Conservation (phyloP, 2,888 invertebrate genomes). For the Pogonocherus hispidulus region DNA sequence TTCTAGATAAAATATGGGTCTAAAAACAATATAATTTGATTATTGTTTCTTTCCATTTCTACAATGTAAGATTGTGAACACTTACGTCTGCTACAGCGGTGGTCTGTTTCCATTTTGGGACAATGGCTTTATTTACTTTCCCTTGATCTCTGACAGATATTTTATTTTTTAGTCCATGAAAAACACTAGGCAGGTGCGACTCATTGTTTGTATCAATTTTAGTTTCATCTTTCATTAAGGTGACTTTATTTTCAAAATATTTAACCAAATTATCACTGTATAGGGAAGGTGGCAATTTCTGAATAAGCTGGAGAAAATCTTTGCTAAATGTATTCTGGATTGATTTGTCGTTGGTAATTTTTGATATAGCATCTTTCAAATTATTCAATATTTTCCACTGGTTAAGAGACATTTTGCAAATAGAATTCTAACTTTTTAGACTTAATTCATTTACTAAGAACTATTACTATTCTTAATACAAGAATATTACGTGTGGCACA, state of each 20-base stretch:
- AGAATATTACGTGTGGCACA: no score
- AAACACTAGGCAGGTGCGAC: constrained; percentile 61
- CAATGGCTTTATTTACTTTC: constrained; percentile 53
- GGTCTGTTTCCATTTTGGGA: constrained; percentile 68
- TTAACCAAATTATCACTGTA: constrained; percentile 57
- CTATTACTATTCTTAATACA: no score
- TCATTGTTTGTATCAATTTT: constrained; percentile 13
- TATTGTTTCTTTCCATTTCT: no score
- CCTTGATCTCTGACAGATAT: constrained; percentile 54
- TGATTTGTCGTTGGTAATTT: constrained; percentile 66
- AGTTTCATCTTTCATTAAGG: constrained; percentile 1
- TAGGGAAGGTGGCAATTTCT: constrained; percentile 65
- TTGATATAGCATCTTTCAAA: constrained; percentile 67
- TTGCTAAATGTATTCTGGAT: constrained; percentile 67
- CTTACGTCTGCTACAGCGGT: constrained; percentile 2
- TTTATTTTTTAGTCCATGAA: constrained; percentile 65
- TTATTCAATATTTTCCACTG: constrained; percentile 69
- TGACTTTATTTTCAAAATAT: constrained; percentile 49
- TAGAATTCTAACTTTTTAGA: neutral
- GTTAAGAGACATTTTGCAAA: constrained; percentile 52
- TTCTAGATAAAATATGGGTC: constrained; percentile 76
- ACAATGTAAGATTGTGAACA: no score
- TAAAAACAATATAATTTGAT: constrained; percentile 59
- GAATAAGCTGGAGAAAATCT: constrained; percentile 68
- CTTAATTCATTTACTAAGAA: no score